These are phyloP conservation scores for Microtus pennsylvanicus DNA, from an alignment of 2,113 vertebrate species.

Conservation along the genomic window DNA sequence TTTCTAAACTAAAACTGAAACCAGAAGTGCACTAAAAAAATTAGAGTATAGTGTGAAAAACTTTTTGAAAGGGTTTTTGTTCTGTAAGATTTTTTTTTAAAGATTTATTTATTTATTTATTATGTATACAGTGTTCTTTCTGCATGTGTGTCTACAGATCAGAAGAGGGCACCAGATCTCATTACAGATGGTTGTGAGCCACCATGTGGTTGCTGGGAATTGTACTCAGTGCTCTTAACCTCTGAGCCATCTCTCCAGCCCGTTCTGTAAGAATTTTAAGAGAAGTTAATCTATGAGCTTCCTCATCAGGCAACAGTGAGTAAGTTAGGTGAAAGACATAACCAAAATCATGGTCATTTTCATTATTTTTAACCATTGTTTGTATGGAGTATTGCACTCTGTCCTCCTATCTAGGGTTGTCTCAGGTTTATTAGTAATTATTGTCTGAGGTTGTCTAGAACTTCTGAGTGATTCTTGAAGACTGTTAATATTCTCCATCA, in stretches of 20 bases:
- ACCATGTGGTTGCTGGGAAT: too few species aligned
- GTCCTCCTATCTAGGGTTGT: not conserved
- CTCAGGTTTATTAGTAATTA: not conserved
- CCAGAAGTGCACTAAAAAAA: not conserved
- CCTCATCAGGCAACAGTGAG: slow-evolving; percentile 11
- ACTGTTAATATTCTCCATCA: not conserved
- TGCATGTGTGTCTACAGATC: too few species aligned
- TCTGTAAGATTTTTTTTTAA: not conserved
- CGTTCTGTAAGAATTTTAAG: not conserved
- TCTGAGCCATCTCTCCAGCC: too few species aligned
- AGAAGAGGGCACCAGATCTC: too few species aligned
- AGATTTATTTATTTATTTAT: too few species aligned
- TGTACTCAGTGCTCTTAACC: too few species aligned
- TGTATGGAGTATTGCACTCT: not conserved
- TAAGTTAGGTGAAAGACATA: slow-evolving; percentile 11
- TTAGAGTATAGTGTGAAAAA: not conserved
- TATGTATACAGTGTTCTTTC: too few species aligned
- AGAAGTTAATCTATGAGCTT: slow-evolving; percentile 6
- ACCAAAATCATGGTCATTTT: slow-evolving; percentile 1
- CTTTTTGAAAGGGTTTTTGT: not conserved
- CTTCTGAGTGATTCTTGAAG: not conserved
- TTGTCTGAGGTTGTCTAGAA: not conserved
- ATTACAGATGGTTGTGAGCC: too few species aligned
- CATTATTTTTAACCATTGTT: not conserved
- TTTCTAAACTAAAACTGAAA: not conserved